phyloP scores from a whole-genome alignment of 2,888 invertebrate species.

The Chrysodeixis includens region DNA sequence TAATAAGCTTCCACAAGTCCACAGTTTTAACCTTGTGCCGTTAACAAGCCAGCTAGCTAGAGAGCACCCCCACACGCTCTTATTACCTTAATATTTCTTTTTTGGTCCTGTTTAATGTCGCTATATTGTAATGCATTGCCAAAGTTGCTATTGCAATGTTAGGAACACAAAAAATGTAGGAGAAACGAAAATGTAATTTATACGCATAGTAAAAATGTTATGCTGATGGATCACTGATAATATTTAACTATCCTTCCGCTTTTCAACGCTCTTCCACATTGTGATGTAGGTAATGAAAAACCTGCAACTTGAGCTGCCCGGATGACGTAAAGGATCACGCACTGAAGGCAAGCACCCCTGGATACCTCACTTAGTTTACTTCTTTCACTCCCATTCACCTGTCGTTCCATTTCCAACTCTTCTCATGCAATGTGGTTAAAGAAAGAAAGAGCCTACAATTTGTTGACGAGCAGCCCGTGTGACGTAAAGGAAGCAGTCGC shows the following conservation, averaged over 20 bases:
- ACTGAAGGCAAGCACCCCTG: neutral
- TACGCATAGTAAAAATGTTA: neutral
- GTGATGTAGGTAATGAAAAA: neutral
- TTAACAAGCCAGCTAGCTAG: neutral
- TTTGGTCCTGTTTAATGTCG: neutral
- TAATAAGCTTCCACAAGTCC: constrained; percentile 1
- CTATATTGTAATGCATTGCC: neutral
- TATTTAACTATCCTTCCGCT: neutral
- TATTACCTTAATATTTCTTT: neutral
- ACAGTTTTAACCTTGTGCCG: neutral
- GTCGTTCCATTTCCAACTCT: constrained; percentile 43
- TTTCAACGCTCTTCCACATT: neutral
- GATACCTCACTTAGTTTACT: neutral
- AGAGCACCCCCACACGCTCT: constrained; percentile 1
- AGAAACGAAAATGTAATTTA: neutral
- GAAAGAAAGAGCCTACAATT: constrained; percentile 59
- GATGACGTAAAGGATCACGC: neutral
- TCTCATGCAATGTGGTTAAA: constrained; percentile 55
- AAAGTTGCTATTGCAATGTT: neutral
- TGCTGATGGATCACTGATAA: neutral
- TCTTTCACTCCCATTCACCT: neutral
- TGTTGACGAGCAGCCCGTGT: constrained; percentile 76
- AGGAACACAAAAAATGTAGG: neutral
- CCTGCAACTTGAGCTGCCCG: neutral
- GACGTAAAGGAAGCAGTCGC: constrained; percentile 90